These are phyloP conservation scores for Sminthurinus aureus DNA, from an alignment of 2,888 invertebrate genomes.

Conservation along the genomic window DNA sequence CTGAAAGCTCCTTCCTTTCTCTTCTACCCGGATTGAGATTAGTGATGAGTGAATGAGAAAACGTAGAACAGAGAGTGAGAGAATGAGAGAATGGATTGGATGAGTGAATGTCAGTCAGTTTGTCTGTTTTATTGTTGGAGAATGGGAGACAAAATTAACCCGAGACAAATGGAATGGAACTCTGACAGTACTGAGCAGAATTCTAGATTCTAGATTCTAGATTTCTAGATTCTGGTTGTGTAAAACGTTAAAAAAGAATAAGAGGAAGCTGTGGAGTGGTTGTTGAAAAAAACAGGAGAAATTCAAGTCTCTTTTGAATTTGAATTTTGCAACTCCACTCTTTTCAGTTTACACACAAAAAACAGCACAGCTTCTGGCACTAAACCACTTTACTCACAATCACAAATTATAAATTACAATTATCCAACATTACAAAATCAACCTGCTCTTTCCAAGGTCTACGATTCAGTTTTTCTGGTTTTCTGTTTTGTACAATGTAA, in stretches of 20 bases:
- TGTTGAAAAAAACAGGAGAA: not conserved
- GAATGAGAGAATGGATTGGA: not conserved
- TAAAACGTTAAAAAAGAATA: not conserved
- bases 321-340: not conserved
- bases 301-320: not conserved
- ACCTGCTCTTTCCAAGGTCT: too few species aligned
- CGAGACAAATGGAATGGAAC: not conserved
- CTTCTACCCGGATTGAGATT: conserved; percentile 2
- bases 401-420: conserved; percentile 17
- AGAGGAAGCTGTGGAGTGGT: not conserved
- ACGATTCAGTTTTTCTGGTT: too few species aligned
- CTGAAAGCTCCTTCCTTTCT: not conserved
- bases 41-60: not conserved
- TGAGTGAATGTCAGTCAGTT: too few species aligned
- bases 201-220: too few species aligned
- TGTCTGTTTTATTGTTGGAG: too few species aligned
- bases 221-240: not conserved
- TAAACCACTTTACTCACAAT: conserved; percentile 11
- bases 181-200: not conserved
- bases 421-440: too few species aligned
- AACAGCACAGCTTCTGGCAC: conserved; percentile 2
- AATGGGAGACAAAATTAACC: not conserved
- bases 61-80: not conserved
- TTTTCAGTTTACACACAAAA: not conserved
- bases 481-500: too few species aligned